Percentiles rank a stretch among this genome's conserved stretches.
These are phyloP conservation scores for Premnoplex brunnescens DNA, from an alignment of 2,797 vertebrate genomes.

Conservation along the genomic window DNA sequence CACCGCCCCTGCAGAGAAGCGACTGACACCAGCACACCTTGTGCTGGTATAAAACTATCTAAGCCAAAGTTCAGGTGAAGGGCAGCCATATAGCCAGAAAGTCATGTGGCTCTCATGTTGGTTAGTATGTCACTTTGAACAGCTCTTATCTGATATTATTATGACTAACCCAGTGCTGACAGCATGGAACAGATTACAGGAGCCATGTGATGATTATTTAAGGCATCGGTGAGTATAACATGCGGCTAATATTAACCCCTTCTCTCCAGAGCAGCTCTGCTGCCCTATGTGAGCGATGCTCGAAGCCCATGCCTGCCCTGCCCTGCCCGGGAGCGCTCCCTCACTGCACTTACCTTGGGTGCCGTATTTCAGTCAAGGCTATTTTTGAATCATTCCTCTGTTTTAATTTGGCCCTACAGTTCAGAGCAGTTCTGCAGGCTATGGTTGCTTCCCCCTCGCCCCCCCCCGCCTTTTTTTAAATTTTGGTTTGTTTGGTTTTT, in stretches of 20 bases:
- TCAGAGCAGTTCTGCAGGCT: too few relatives aligned
- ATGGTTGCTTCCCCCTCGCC: not conserved
- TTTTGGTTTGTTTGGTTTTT: not conserved
- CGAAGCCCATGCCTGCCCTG: not conserved
- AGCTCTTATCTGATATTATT: conserved; percentile 93
- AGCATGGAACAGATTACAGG: conserved; percentile 91
- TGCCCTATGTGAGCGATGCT: not conserved
- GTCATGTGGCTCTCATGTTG: conserved; percentile 91
- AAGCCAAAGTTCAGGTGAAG: conserved; percentile 97
- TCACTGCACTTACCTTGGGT: not conserved
- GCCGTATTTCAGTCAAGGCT: not conserved
- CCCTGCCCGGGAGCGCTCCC: fast-evolving
- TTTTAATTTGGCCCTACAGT: not conserved
- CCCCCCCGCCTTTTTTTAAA: not conserved
- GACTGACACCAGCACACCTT: not conserved
- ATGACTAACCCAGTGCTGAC: conserved; percentile 95
- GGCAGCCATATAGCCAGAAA: conserved; percentile 86
- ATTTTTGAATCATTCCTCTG: not conserved
- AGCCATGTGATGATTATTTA: conserved; percentile 92
- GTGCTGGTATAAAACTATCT: conserved; percentile 71
- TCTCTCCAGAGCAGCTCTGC: conserved; percentile 43
- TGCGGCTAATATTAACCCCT: conserved; percentile 74
- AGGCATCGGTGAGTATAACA: conserved; percentile 76
- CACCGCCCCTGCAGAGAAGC: not conserved
- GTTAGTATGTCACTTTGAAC: conserved; percentile 85